Percentiles rank a stretch among this genome's conserved stretches.
Conservation (phyloP, 2,888 invertebrate species). For the Mallateleia sp. region DNA sequence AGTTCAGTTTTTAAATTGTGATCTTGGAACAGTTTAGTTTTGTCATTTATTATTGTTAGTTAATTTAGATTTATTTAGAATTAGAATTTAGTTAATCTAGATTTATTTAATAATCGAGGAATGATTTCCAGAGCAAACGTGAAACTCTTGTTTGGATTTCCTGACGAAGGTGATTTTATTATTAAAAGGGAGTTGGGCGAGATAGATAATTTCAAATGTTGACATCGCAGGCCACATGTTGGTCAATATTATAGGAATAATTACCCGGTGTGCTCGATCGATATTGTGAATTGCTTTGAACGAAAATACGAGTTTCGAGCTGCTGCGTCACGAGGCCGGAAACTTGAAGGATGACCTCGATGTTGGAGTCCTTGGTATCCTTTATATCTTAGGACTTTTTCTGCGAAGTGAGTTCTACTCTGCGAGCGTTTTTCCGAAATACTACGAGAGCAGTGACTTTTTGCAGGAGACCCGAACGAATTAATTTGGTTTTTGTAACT, state of each 20-base stretch:
- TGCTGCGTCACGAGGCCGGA: conserved; percentile 62
- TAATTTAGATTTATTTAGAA: too few relatives aligned
- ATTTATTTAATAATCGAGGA: too few relatives aligned
- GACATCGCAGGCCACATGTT: conserved; percentile 4
- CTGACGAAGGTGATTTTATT: too few relatives aligned
- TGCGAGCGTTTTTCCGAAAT: conserved; percentile 22
- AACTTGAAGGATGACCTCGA: conserved; percentile 56
- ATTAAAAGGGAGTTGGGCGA: too few relatives aligned
- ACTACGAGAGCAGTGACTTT: conserved; percentile 15
- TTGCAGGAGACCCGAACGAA: conserved; percentile 13
- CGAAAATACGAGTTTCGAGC: conserved; percentile 55
- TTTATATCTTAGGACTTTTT: conserved; percentile 46
- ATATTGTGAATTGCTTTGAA: conserved; percentile 62
- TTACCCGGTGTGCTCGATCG: conserved; percentile 35
- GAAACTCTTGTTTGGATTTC: too few relatives aligned
- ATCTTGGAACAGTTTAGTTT: too few relatives aligned
- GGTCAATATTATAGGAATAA: conserved; percentile 63
- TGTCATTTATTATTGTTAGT: not conserved
- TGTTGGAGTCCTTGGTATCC: conserved; percentile 54
- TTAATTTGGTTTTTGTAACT: conserved; percentile 26
- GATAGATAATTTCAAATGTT: conserved; percentile 21
- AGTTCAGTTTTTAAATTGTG: too few relatives aligned
- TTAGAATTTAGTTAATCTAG: too few relatives aligned
- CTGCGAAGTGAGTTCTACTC: conserved; percentile 3
- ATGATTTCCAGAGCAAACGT: too few relatives aligned